phyloP scores from a whole-genome alignment of 2,113 vertebrate genomes.

The Oostethus manadensis region DNA sequence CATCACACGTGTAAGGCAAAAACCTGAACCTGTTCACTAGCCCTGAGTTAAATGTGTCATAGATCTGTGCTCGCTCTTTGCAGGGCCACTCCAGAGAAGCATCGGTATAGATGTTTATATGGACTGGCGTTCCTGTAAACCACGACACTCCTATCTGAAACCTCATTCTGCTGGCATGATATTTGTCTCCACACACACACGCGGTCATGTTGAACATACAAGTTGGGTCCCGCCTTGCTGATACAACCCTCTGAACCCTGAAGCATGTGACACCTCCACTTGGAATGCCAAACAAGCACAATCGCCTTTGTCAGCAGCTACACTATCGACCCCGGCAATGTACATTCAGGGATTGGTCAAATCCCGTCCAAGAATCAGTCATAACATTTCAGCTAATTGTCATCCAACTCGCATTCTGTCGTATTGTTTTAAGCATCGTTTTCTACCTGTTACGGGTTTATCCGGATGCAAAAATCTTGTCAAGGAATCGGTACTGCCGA shows the following conservation, averaged over 20 bases:
- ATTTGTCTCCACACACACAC: background rate
- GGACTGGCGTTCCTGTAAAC: conserved; percentile 11
- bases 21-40: conserved; percentile 9
- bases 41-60: conserved; percentile 31
- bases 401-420: too few species aligned
- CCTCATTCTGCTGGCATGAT: conserved; percentile 15
- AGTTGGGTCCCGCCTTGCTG: conserved; percentile 51
- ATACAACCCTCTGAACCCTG: conserved; percentile 36
- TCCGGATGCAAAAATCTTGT: too few species aligned
- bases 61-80: conserved; percentile 9
- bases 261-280: conserved; percentile 55
- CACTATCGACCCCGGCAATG: conserved; percentile 5
- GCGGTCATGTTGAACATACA: conserved; percentile 11
- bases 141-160: conserved; percentile 1
- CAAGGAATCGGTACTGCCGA: too few species aligned
- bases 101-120: background rate
- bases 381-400: too few species aligned
- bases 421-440: too few species aligned
- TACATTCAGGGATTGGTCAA: too few species aligned
- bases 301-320: conserved; percentile 41
- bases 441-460: too few species aligned
- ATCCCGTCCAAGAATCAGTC: too few species aligned
- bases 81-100: conserved; percentile 14
- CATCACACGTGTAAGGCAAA: conserved; percentile 14
- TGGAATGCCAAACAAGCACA: conserved; percentile 52